phyloP scores from a whole-genome alignment of 2,113 vertebrate genomes.

The Lamprotornis superbus region DNA sequence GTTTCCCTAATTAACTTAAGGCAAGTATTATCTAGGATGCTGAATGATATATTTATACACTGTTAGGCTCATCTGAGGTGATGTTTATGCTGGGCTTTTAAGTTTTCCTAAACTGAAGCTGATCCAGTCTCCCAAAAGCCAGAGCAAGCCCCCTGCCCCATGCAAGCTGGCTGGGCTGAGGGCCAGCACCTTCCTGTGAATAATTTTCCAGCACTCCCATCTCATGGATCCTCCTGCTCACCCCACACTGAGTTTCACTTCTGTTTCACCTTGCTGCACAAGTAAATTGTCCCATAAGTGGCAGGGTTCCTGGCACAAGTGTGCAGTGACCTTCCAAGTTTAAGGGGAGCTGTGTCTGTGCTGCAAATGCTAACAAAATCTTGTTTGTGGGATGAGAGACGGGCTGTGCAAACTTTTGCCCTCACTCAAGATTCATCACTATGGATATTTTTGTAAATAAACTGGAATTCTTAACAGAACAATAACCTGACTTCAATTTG shows the following conservation, averaged over 20 bases:
- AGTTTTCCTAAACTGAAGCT: not conserved
- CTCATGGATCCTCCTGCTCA: not conserved
- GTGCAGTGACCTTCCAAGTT: not conserved
- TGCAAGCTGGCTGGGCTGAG: fast-evolving
- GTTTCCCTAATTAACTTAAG: constrained; percentile 57
- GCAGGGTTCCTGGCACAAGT: not conserved
- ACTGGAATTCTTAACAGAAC: not conserved
- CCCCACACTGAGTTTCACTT: not conserved
- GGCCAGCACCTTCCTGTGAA: not conserved
- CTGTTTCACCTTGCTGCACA: not conserved
- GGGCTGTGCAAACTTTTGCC: not conserved
- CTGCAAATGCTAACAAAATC: not conserved
- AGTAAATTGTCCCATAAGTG: not conserved
- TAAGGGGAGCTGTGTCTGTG: not conserved
- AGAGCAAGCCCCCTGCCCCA: not conserved
- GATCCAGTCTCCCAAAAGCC: not conserved
- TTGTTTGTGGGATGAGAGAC: not conserved
- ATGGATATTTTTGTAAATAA: not conserved
- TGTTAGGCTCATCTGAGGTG: not conserved
- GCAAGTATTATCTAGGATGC: constrained; percentile 24
- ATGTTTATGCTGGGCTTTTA: not conserved
- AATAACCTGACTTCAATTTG: not conserved
- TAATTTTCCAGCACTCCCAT: not conserved
- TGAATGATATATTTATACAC: constrained; percentile 9
- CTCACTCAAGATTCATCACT: not conserved